These are phyloP conservation scores for Phacellophora camtschatica DNA, from an alignment of 30 jellyfish, hydroid and myxozoan genomes.

Conservation along the genomic window DNA sequence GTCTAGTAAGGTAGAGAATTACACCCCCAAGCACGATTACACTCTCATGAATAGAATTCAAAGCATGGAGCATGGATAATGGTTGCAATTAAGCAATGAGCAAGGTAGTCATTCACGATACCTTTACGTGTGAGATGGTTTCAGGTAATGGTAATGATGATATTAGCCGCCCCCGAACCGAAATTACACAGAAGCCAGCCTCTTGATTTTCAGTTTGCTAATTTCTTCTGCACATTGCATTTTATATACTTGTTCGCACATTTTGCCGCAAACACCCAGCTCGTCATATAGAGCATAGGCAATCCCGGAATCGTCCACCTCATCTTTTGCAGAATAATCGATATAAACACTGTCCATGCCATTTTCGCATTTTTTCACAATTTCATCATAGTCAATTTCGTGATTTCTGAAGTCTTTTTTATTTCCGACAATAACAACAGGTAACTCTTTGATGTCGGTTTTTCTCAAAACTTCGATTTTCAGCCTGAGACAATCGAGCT, in stretches of 20 bases:
- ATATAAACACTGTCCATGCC: conserved; percentile 39
- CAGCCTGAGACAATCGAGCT: not conserved
- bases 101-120: too few species aligned
- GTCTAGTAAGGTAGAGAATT: too few species aligned
- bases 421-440: conserved; percentile 44
- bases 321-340: conserved; percentile 29
- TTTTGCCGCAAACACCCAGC: conserved; percentile 25
- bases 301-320: conserved; percentile 1
- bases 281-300: conserved; percentile 12
- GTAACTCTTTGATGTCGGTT: not conserved
- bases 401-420: not conserved
- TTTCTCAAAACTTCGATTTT: conserved; percentile 16
- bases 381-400: not conserved
- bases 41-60: too few species aligned
- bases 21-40: too few species aligned
- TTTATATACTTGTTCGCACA: conserved; percentile 3
- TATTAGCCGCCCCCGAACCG: too few species aligned
- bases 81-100: too few species aligned
- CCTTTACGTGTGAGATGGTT: too few species aligned
- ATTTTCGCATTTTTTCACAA: not conserved
- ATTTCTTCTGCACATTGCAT: conserved; percentile 25
- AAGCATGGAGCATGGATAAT: too few species aligned
- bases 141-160: too few species aligned
- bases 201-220: not conserved
- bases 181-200: too few species aligned